Base-by-base conservation (phyloP, 37 sponge, comb jelly and placozoan species). In the Agelas oroides region DNA sequence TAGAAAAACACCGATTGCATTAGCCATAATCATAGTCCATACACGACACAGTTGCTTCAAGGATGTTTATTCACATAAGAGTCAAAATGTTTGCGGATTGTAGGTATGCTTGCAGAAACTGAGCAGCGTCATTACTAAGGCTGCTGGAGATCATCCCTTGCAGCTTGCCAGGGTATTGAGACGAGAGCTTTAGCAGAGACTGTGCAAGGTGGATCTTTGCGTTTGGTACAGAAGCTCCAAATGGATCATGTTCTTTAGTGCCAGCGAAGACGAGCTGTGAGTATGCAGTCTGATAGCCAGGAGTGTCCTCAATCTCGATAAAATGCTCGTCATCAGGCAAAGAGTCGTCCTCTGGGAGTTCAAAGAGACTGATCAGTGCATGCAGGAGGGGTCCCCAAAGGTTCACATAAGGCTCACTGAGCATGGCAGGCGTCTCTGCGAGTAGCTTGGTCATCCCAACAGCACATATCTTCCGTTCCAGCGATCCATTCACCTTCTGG, bases 231-330 rank as follows among this genome's bases (percentile, higher is more conserved):
- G 68, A 70, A 5, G 72, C 66, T 0, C 70, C 82, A 73, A 97
- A 95, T 11, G 98, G 98, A 72, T 98, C 96, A 30, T 91, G 87
- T 8, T 91, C 90, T 52, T 94, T 85, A 56, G 74, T 75, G 36
- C 95, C 95, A 14, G 92, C 96, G 78, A 93, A 96, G 13, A 94
- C 70, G 53, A 98, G 87, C 80, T 96, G 96, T 17, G 91, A 89
- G 85, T 82, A 98, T 27, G 96, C 92, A 0, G 96, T 87, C 76
- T 96, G 95, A 77, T 98, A 98, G 35, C 98, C 98, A 19, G 98
- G 96, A n/a, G 94, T 95, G 71, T 98, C 98, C 37, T 98, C 98
- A 38, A 98, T 88, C 75, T 98, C 98, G 21, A 96, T 92, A 70
- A 96, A 98, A 65, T 95, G 96, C 30, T 98, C 98, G 37, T 98